Evolutionary conservation across 2,113 vertebrate species (phyloP).

Genomic region (Phyllopteryx taeniolatus): DNA sequence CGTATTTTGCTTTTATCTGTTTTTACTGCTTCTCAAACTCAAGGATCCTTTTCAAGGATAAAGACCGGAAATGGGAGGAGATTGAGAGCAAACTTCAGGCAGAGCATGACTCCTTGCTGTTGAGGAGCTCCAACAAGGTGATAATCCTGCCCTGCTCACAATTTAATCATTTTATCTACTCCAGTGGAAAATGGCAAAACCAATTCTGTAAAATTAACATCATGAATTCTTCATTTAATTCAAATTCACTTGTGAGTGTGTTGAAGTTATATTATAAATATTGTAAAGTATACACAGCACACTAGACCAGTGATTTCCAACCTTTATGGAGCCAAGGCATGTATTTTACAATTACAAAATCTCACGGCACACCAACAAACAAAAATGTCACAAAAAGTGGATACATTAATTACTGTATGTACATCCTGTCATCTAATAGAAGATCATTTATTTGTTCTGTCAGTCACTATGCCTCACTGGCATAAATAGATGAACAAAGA

Average conservation of each 20-base stretch:
- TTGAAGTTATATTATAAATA: neutral
- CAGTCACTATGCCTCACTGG: too few relatives aligned
- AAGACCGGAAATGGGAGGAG: conserved; percentile 93
- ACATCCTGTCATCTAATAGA: too few relatives aligned
- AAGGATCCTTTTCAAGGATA: conserved; percentile 96
- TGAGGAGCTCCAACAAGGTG: conserved; percentile 95
- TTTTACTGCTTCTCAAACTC: conserved; percentile 43
- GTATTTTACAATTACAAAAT: too few relatives aligned
- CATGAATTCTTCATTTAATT: neutral
- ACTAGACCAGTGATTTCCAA: too few relatives aligned
- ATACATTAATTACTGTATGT: too few relatives aligned
- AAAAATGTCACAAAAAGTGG: too few relatives aligned
- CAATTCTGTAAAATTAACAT: neutral
- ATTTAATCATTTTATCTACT: neutral
- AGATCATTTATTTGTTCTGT: too few relatives aligned
- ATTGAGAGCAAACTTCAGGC: conserved; percentile 89
- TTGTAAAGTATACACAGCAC: neutral
- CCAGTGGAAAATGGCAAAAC: neutral
- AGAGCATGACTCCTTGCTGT: conserved; percentile 89
- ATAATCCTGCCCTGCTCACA: neutral
- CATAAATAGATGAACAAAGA: too few relatives aligned
- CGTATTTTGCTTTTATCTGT: conserved; percentile 41
- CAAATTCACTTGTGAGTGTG: neutral
- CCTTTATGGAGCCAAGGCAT: too few relatives aligned
- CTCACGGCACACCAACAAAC: too few relatives aligned